A percentile compares a stretch with the other conserved stretches of the same genome.
phyloP scores from a whole-genome alignment of 1,140 invertebrate genomes.

The Sinonovacula constricta region DNA sequence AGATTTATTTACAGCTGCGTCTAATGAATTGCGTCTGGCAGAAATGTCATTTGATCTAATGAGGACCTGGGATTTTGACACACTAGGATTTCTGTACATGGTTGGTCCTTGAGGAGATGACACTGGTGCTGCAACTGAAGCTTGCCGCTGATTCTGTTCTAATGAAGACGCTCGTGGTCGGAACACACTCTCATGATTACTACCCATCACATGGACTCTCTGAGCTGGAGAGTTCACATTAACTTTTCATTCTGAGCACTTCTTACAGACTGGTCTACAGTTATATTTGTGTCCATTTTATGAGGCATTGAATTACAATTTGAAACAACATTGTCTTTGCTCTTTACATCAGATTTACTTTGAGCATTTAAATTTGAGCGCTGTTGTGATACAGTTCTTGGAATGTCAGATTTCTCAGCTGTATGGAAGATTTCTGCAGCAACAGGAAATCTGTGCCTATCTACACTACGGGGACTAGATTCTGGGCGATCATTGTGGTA shows the following conservation, averaged over 20 bases:
- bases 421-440: conserved; percentile 7
- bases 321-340: conserved; percentile 45
- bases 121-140: conserved; percentile 8
- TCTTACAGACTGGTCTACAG: not conserved
- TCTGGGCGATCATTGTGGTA: conserved; percentile 31
- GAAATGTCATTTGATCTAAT: not conserved
- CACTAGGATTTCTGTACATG: conserved; percentile 45
- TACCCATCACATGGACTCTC: no score
- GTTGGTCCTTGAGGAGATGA: conserved; percentile 29
- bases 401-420: not conserved
- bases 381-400: not conserved
- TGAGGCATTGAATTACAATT: no score
- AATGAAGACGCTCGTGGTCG: conserved; percentile 43
- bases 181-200: conserved; percentile 33
- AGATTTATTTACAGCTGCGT: not conserved
- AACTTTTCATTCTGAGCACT: not conserved
- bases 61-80: conserved; percentile 10
- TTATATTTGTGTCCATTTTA: no score
- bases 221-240: no score
- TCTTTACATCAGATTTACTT: conserved; percentile 14
- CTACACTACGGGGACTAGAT: conserved; percentile 37
- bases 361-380: conserved; percentile 46
- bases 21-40: not conserved
- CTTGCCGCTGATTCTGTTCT: conserved; percentile 39
- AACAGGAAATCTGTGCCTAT: conserved; percentile 30